These are phyloP conservation scores for Petroica traversi DNA, from an alignment of 2,113 vertebrate genomes.

Conservation along the genomic window DNA sequence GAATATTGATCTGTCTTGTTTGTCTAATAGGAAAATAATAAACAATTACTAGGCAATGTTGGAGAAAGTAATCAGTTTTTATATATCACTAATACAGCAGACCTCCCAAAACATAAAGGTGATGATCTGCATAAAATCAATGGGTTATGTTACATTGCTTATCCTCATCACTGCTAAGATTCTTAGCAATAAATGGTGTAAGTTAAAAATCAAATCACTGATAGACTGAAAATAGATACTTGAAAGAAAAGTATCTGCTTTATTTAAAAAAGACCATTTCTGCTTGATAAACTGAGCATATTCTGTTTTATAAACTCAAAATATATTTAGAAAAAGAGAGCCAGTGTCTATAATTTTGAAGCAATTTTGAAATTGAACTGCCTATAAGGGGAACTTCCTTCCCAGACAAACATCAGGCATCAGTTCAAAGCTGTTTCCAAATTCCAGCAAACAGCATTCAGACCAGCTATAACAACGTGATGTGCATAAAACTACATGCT, in stretches of 20 bases:
- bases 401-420: background rate
- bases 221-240: background rate
- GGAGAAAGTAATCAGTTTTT: slow-evolving; percentile 97
- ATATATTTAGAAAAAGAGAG: background rate
- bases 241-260: slow-evolving; percentile 27
- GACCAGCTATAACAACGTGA: background rate
- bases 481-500: background rate
- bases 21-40: slow-evolving; percentile 99
- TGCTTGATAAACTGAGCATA: background rate
- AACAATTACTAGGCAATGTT: slow-evolving; percentile 96
- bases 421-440: background rate
- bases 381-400: background rate
- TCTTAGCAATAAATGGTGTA: slow-evolving; percentile 61
- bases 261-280: background rate
- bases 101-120: slow-evolving; percentile 93
- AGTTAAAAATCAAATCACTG: slow-evolving; percentile 35
- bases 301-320: background rate
- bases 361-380: background rate
- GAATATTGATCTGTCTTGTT: slow-evolving; percentile 97
- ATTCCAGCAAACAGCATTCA: background rate
- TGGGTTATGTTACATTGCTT: slow-evolving; percentile 89
- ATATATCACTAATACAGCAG: slow-evolving; percentile 92
- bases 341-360: background rate
- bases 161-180: slow-evolving; percentile 80
- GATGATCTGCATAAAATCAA: slow-evolving; percentile 99